Evolutionary conservation across 2,113 vertebrate genomes (phyloP).

Genomic region (Gila orcuttii): DNA sequence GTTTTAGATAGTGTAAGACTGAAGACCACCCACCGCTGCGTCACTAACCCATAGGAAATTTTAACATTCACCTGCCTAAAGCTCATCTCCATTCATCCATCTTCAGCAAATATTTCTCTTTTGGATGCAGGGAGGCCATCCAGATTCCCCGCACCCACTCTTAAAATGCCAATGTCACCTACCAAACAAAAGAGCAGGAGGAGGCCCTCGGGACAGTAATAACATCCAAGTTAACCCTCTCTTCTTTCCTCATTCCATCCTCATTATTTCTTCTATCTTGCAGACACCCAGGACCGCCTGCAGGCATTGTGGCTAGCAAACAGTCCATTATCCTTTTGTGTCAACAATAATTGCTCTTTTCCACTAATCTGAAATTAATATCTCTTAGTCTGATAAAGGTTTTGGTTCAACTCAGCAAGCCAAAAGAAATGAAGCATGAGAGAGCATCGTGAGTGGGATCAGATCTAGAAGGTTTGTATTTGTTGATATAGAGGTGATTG

Average conservation of each 20-base stretch:
- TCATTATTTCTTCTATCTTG: slow-evolving; percentile 8
- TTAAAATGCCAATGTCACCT: slow-evolving; percentile 46
- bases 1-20: background rate
- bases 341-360: background rate
- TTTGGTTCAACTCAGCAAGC: background rate
- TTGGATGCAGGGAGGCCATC: background rate
- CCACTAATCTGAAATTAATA: slow-evolving; percentile 27
- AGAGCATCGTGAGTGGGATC: background rate
- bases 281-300: slow-evolving; percentile 13
- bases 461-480: slow-evolving; percentile 2
- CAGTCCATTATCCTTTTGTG: background rate
- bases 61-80: background rate
- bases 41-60: background rate
- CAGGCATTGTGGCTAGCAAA: slow-evolving; percentile 38
- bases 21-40: background rate
- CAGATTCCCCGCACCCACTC: slow-evolving; percentile 30
- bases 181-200: slow-evolving; percentile 36
- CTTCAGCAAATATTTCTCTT: slow-evolving; percentile 34
- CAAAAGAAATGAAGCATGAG: background rate
- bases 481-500: slow-evolving; percentile 36
- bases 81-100: slow-evolving; percentile 22
- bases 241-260: slow-evolving; percentile 32
- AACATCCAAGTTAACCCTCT: slow-evolving; percentile 40
- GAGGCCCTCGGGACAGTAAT: slow-evolving; percentile 52
- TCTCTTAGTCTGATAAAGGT: slow-evolving; percentile 7